Conservation (phyloP, 2,888 invertebrate genomes). For the Byasa hedistus region DNA sequence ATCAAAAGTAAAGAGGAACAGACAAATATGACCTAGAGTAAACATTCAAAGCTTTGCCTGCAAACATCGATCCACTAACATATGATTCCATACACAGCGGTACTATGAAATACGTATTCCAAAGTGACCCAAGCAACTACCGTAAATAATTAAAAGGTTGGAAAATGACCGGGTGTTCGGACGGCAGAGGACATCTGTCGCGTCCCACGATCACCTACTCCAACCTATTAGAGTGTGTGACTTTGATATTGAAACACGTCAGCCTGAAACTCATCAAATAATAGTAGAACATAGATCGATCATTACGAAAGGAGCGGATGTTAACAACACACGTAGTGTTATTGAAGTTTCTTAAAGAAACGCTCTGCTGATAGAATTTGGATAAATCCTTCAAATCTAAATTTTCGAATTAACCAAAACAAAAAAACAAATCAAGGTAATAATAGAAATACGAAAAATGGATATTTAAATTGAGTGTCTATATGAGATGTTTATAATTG, state of each 20-base stretch:
- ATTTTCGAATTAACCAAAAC: background rate
- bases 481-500: constrained; percentile 5
- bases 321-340: background rate
- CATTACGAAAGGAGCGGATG: constrained; percentile 33
- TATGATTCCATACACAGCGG: constrained; percentile 30
- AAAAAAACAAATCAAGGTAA: constrained; percentile 28
- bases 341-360: background rate
- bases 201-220: constrained; percentile 47
- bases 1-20: constrained; percentile 25
- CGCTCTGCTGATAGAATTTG: too few species aligned
- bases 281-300: constrained; percentile 61
- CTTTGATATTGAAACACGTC: constrained; percentile 66
- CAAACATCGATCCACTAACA: constrained; percentile 45
- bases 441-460: background rate
- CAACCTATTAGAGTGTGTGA: constrained; percentile 47
- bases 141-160: constrained; percentile 60
- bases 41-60: constrained; percentile 46
- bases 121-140: constrained; percentile 38
- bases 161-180: constrained; percentile 52
- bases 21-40: constrained; percentile 23
- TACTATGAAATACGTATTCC: constrained; percentile 35
- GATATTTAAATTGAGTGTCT: constrained; percentile 7
- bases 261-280: constrained; percentile 50
- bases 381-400: too few species aligned
- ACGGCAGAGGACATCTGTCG: constrained; percentile 45